These are phyloP conservation scores for Manis crassicaudata DNA, from an alignment of 2,797 vertebrate genomes.

Conservation along the genomic window DNA sequence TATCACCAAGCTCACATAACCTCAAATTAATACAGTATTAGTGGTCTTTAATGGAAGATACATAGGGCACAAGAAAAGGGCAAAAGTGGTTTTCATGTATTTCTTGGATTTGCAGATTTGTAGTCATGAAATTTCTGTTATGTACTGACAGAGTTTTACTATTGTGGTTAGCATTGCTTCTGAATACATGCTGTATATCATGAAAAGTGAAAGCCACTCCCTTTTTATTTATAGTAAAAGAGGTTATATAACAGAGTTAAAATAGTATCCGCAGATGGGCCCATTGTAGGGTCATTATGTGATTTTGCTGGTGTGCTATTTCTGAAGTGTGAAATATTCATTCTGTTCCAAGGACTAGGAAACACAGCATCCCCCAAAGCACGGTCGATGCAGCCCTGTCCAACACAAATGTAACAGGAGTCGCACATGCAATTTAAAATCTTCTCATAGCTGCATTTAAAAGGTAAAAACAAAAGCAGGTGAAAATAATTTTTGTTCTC, in stretches of 20 bases:
- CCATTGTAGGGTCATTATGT: slow-evolving; percentile 49
- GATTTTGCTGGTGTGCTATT: slow-evolving; percentile 58
- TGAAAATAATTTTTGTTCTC: not conserved
- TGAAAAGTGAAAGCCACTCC: not conserved
- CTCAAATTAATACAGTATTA: slow-evolving; percentile 56
- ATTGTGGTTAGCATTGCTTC: not conserved
- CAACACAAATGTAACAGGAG: not conserved
- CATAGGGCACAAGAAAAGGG: not conserved
- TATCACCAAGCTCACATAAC: not conserved
- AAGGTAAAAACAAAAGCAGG: not conserved
- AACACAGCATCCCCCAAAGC: not conserved
- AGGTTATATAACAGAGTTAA: not conserved
- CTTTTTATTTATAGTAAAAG: not conserved
- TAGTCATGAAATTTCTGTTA: not conserved
- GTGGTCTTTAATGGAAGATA: not conserved
- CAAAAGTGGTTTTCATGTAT: not conserved
- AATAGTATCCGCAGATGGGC: slow-evolving; percentile 51
- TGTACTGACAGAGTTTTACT: not conserved
- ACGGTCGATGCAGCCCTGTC: not conserved
- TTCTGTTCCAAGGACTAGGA: slow-evolving; percentile 52
- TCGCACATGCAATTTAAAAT: not conserved
- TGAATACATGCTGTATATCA: not conserved
- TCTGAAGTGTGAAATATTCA: slow-evolving; percentile 65
- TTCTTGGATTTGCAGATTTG: not conserved
- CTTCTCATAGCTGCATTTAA: not conserved